Evolutionary conservation across 2,113 vertebrate species (phyloP).

Genomic region (Pseudopodoces humilis): DNA sequence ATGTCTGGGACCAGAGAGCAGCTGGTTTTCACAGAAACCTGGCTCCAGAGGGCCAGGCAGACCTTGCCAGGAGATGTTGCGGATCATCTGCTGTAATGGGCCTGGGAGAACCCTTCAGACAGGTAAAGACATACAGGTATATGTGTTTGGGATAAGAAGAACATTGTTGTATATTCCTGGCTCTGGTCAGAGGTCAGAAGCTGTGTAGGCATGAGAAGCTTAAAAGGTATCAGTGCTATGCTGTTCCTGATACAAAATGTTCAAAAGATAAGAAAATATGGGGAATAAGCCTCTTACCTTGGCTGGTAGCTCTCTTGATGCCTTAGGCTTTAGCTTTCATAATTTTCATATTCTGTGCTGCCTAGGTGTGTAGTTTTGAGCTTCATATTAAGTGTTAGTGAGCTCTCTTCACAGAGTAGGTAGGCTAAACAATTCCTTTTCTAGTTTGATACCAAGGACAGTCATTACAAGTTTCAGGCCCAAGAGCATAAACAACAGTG

Average conservation of each 20-base stretch:
- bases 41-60: not conserved
- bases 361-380: too few relatives aligned
- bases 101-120: not conserved
- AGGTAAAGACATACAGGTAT: not conserved
- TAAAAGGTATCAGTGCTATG: not conserved
- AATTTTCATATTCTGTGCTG: too few relatives aligned
- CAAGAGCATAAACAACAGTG: too few relatives aligned
- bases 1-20: not conserved
- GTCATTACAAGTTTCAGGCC: too few relatives aligned
- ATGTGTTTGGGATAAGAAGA: not conserved
- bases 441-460: too few relatives aligned
- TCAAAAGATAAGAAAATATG: not conserved
- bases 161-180: not conserved
- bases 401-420: too few relatives aligned
- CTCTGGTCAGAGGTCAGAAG: not conserved
- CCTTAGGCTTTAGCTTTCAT: too few relatives aligned
- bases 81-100: not conserved
- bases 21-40: not conserved
- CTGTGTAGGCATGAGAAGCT: fast-evolving
- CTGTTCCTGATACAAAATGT: not conserved
- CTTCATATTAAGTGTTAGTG: too few relatives aligned
- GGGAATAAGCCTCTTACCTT: not conserved
- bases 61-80: not conserved
- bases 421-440: too few relatives aligned
- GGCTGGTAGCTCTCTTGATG: not conserved